Evolutionary conservation across 53 echinoderm and acorn worm species (phyloP), one percentile per base, ranked within the genome.

Genomic region (Pentamera pediparva): DNA sequence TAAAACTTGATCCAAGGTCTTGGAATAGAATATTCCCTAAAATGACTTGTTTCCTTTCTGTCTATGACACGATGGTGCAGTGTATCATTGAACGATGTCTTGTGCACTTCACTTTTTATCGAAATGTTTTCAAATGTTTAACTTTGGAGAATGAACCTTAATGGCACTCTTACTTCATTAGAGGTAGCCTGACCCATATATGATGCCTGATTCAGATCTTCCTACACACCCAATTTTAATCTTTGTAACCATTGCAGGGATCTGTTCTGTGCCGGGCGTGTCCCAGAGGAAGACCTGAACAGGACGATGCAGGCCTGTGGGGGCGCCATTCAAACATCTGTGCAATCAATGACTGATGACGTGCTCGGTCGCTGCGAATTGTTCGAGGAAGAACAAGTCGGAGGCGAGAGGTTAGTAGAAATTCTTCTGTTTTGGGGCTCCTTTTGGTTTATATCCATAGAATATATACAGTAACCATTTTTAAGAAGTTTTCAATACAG

Each of bases 261-360:
- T 43, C 40, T 96, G 83, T 96, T 96, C 43, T 96, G 96, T 52
- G 96, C 96, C 15, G 96, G 96, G 10, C 87, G 96, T 15, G 96
- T 96, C 6, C 79, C 80, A 13, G 88, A 88, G 18, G 69, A 83
- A 29, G 96, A 96, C 61, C 62, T 96, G 43, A 96, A 91, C 63
- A 91, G 96, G 62, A 96, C 96, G 30, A 76, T 96, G 79, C 79
- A 88, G 78, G 96, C 96, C 51, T 96, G 96, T 71, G 96, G 96
- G 64, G 96, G 96, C 84, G 83, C 96, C 57, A 96, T 96, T 35
- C 96, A 96, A 70, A 96, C 91, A 22, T 91, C 91, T 10, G 91
- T 96, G 15, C 90, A 96, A 72, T 88, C 75, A 65, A 61, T 96
- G 34, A 96, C 90, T 1, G 91, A 91, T 49, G 88, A 91, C 56